Evolutionary conservation across 2,888 invertebrate species (phyloP).

Genomic region (Thecophora atra): DNA sequence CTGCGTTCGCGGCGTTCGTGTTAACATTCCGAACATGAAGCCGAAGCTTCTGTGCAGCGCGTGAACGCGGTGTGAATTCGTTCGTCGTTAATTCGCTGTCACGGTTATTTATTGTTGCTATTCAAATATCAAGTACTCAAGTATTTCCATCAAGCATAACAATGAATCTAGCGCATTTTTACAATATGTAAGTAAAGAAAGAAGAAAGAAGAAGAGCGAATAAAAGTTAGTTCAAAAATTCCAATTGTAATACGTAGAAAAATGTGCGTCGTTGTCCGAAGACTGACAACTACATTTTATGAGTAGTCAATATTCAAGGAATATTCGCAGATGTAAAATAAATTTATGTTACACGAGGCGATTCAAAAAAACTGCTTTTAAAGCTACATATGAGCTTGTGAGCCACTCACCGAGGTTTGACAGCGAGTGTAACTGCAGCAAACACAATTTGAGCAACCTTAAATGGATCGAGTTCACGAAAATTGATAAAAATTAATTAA

Average conservation of each 20-base stretch:
- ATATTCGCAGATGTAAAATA: no score
- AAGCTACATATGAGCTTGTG: no score
- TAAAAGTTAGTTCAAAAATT: not conserved
- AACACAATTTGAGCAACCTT: no score
- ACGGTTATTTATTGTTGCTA: not conserved
- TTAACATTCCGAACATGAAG: slow-evolving; percentile 10
- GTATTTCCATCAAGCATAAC: slow-evolving; percentile 25
- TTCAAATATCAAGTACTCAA: slow-evolving; percentile 31
- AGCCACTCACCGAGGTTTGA: no score
- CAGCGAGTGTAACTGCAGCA: no score
- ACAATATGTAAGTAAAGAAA: slow-evolving; percentile 28
- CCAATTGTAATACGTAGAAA: slow-evolving; percentile 21
- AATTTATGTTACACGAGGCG: no score
- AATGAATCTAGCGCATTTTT: slow-evolving; percentile 35
- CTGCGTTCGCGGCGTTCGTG: slow-evolving; percentile 22
- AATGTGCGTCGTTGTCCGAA: no score
- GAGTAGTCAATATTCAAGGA: no score
- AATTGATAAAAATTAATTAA: no score
- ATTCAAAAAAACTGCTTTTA: no score
- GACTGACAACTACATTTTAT: no score
- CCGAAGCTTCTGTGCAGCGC: slow-evolving; percentile 5
- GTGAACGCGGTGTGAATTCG: slow-evolving; percentile 26
- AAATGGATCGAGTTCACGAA: no score
- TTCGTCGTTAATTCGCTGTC: not conserved
- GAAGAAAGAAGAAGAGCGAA: slow-evolving; percentile 1